Evolutionary conservation across 2,113 vertebrate species (phyloP).

Genomic region (Hymenochirus boettgeri): DNA sequence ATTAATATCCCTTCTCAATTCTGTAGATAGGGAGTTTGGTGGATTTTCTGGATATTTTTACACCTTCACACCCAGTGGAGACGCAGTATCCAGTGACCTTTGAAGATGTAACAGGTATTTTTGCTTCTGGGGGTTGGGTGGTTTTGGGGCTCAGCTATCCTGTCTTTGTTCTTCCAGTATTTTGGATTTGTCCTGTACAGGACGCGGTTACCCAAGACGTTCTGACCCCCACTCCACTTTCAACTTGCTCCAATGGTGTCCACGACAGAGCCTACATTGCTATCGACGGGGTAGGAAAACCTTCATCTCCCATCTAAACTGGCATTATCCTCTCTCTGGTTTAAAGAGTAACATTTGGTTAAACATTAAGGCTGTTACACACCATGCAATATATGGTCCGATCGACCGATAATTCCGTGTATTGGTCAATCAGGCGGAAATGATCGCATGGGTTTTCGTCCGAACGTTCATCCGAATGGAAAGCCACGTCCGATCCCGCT

Average conservation of each 20-base stretch:
- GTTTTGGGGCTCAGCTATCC: too few relatives aligned
- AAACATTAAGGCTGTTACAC: too few relatives aligned
- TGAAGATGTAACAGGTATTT: constrained; percentile 88
- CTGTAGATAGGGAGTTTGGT: constrained; percentile 72
- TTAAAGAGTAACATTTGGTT: too few relatives aligned
- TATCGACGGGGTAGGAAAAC: constrained; percentile 77
- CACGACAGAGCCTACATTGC: constrained; percentile 88
- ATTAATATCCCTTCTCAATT: not conserved
- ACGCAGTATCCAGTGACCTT: constrained; percentile 79
- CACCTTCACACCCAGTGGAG: constrained; percentile 64
- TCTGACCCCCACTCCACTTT: constrained; percentile 63
- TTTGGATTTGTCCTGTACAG: constrained; percentile 86
- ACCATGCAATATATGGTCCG: too few relatives aligned
- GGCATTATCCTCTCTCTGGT: not conserved
- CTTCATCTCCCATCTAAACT: too few relatives aligned
- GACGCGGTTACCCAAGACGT: constrained; percentile 70
- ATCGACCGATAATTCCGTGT: too few relatives aligned
- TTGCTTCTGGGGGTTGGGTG: too few relatives aligned
- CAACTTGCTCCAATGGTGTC: constrained; percentile 70
- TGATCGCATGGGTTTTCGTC: too few relatives aligned
- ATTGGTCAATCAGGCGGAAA: too few relatives aligned
- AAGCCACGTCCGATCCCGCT: too few relatives aligned
- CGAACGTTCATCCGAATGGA: too few relatives aligned
- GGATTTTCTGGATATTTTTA: constrained; percentile 70
- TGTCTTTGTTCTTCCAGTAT: constrained; percentile 60